Evolutionary conservation across 2,888 invertebrate genomes (phyloP).

Genomic region (Colostygia pectinataria): DNA sequence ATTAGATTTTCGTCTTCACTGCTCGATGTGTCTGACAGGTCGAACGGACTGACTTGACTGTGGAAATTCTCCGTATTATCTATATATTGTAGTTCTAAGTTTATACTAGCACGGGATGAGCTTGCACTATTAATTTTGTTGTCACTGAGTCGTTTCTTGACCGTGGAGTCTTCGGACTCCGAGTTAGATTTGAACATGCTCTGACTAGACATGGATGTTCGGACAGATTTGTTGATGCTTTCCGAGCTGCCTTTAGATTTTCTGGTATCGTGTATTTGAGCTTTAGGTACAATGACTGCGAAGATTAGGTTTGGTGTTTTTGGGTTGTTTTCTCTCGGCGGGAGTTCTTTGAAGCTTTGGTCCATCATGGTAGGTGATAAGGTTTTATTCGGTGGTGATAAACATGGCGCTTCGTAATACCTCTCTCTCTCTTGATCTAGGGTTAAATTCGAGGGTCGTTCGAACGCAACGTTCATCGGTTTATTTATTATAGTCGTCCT

Average conservation of each 20-base stretch:
- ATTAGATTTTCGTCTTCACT: conserved; percentile 78
- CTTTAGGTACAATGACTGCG: conserved; percentile 77
- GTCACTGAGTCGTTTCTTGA: conserved; percentile 75
- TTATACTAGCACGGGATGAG: conserved; percentile 70
- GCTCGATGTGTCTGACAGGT: conserved; percentile 71
- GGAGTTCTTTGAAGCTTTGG: conserved; percentile 73
- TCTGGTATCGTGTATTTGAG: conserved; percentile 55
- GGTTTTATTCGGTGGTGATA: conserved; percentile 76
- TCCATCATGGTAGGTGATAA: conserved; percentile 73
- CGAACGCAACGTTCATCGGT: conserved; percentile 45
- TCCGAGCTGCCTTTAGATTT: conserved; percentile 61
- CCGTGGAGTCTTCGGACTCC: conserved; percentile 71
- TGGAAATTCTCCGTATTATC: conserved; percentile 61
- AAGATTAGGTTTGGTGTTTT: conserved; percentile 65
- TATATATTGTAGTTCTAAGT: conserved; percentile 70
- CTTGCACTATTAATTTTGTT: conserved; percentile 66
- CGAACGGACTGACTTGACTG: conserved; percentile 56
- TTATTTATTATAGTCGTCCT: conserved; percentile 66
- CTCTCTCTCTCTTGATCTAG: conserved; percentile 56
- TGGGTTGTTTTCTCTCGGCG: conserved; percentile 51
- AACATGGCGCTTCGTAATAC: conserved; percentile 66
- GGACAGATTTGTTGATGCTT: conserved; percentile 62
- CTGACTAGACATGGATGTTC: conserved; percentile 65
- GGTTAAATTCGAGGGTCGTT: conserved; percentile 62
- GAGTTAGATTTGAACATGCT: conserved; percentile 68